These are phyloP conservation scores for Variabilichromis moorii DNA, from an alignment of 2,113 vertebrate genomes.

Conservation along the genomic window DNA sequence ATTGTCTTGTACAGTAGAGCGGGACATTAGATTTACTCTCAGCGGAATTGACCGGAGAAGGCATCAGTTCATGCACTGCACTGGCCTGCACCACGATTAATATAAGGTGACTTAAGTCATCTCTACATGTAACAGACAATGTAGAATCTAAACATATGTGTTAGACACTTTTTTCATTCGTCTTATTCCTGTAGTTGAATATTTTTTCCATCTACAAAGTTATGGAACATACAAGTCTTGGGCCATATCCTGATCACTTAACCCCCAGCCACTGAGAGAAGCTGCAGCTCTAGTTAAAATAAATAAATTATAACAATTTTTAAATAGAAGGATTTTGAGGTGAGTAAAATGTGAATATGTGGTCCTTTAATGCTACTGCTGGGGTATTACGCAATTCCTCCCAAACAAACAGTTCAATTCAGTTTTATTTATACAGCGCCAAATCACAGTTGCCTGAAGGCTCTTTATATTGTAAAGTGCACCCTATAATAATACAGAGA, in stretches of 20 bases:
- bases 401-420: neutral
- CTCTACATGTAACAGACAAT: neutral
- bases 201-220: neutral
- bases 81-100: too few relatives aligned
- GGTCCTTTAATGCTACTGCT: neutral
- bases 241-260: neutral
- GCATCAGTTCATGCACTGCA: too few relatives aligned
- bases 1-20: too few relatives aligned
- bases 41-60: too few relatives aligned
- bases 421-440: neutral
- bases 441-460: neutral
- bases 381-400: neutral
- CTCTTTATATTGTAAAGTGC: neutral
- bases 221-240: neutral
- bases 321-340: neutral
- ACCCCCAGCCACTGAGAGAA: neutral
- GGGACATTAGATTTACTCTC: too few relatives aligned
- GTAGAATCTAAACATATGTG: fast-evolving
- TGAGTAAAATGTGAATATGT: neutral
- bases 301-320: neutral
- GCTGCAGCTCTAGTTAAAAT: neutral
- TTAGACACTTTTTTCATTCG: neutral
- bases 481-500: neutral
- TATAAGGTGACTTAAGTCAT: too few relatives aligned
- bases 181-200: neutral